Percentiles rank a stretch among this genome's conserved stretches.
phyloP scores from a whole-genome alignment of 1,140 invertebrate species.

The Forficula auricularia region DNA sequence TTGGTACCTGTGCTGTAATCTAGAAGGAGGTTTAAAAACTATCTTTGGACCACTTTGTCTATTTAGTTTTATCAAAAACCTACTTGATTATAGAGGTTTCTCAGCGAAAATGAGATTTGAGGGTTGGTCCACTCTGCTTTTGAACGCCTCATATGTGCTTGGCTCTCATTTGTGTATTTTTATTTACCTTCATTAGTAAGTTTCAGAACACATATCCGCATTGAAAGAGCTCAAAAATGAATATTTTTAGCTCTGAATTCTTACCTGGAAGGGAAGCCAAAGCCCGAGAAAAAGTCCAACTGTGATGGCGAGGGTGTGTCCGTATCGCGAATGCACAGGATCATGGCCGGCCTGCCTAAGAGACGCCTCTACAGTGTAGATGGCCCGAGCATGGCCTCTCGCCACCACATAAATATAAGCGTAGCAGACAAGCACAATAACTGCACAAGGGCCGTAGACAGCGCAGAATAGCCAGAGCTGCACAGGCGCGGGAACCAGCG shows the following conservation, averaged over 20 bases:
- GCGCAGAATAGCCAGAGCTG: constrained; percentile 33
- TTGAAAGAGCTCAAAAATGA: too few species aligned
- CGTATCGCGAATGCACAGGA: constrained; percentile 32
- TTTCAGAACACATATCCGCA: too few species aligned
- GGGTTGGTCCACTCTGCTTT: too few species aligned
- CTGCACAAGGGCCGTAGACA: constrained; percentile 36
- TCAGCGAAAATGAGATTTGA: too few species aligned
- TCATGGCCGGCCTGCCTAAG: constrained; percentile 27
- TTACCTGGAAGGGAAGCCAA: constrained; percentile 45
- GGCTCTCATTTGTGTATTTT: too few species aligned
- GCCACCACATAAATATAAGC: constrained; percentile 46
- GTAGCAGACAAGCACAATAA: constrained; percentile 41
- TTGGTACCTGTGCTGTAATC: too few species aligned
- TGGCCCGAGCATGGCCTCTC: constrained; percentile 41
- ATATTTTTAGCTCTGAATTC: constrained; percentile 7
- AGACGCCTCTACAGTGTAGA: constrained; percentile 43
- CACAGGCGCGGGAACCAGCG: constrained; percentile 28
- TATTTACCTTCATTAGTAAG: too few species aligned
- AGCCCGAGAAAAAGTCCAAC: constrained; percentile 40
- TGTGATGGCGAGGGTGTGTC: constrained; percentile 41
- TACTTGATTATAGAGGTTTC: too few species aligned
- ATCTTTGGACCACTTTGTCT: too few species aligned
- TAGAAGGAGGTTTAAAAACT: too few species aligned
- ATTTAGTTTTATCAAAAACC: too few species aligned
- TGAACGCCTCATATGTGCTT: too few species aligned